These are phyloP conservation scores for Tolmerus cingulatus DNA, from an alignment of 2,888 invertebrate species.

Conservation along the genomic window DNA sequence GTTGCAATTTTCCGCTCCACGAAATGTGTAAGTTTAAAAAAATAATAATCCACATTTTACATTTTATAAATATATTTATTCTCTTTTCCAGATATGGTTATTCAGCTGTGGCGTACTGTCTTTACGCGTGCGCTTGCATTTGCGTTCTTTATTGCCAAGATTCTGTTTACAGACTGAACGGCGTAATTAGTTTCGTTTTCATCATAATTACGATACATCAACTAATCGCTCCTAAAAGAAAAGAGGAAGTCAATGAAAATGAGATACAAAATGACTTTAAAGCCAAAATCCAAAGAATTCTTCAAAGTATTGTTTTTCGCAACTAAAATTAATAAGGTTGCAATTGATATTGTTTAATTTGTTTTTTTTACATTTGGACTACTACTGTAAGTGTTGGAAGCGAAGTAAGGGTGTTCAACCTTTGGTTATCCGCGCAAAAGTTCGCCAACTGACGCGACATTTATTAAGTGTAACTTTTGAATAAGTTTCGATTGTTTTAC, in stretches of 20 bases:
- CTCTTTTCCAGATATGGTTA: constrained; percentile 51
- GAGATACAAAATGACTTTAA: background rate
- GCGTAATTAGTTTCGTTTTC: constrained; percentile 68
- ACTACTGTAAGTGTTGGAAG: background rate
- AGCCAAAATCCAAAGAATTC: background rate
- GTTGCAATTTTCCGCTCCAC: constrained; percentile 75
- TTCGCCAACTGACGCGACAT: no score
- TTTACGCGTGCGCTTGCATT: constrained; percentile 67
- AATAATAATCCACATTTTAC: constrained; percentile 18
- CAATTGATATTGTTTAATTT: background rate
- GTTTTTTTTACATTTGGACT: background rate
- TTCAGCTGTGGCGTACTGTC: constrained; percentile 54
- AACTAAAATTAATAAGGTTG: background rate
- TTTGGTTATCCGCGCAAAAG: no score
- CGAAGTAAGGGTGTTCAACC: background rate
- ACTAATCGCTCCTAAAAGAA: constrained; percentile 54
- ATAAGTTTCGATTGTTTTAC: no score
- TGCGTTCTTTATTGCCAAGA: constrained; percentile 70
- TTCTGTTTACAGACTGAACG: constrained; percentile 69
- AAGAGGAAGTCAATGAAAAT: background rate
- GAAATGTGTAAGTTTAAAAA: constrained; percentile 68
- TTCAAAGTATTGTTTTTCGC: background rate
- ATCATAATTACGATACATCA: constrained; percentile 69
- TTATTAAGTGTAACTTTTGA: no score
- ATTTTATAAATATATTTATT: background rate